Conservation (phyloP, 2,888 invertebrate species). For the Drosophila nr. perissopoda region DNA sequence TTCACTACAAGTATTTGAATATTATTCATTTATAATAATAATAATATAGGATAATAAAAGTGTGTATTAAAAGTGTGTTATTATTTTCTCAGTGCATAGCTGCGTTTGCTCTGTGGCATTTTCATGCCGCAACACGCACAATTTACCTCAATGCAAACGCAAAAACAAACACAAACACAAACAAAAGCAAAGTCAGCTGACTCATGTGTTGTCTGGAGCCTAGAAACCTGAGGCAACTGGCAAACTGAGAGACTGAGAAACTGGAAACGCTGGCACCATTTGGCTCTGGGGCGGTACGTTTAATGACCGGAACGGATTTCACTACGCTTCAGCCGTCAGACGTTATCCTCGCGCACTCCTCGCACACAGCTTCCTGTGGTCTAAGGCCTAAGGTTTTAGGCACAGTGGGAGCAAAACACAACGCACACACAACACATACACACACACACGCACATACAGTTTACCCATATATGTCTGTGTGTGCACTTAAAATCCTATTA, state of each 20-base stretch:
- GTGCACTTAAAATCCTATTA: conserved; percentile 84
- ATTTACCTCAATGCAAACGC: conserved; percentile 70
- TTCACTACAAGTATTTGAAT: not conserved
- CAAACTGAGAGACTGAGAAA: conserved; percentile 27
- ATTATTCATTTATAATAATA: not conserved
- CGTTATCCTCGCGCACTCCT: conserved; percentile 66
- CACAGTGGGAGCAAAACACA: conserved; percentile 79
- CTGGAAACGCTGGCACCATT: conserved; percentile 35
- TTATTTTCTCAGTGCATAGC: conserved; percentile 10
- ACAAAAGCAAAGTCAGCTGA: conserved; percentile 75
- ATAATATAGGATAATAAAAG: not conserved
- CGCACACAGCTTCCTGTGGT: conserved; percentile 53
- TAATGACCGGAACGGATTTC: conserved; percentile 83
- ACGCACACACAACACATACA: conserved; percentile 41
- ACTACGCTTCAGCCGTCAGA: conserved; percentile 57
- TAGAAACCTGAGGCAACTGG: conserved; percentile 24
- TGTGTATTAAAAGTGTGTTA: not conserved
- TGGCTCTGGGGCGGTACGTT: conserved; percentile 69
- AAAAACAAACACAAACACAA: conserved; percentile 41
- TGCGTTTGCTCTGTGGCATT: conserved; percentile 44
- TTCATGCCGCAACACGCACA: conserved; percentile 81
- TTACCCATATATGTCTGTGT: conserved; percentile 58
- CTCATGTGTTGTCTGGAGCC: conserved; percentile 57
- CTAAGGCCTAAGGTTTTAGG: conserved; percentile 44
- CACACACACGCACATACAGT: conserved; percentile 33